phyloP scores from a whole-genome alignment of 1,140 invertebrate genomes.

The Drosophila suzukii region DNA sequence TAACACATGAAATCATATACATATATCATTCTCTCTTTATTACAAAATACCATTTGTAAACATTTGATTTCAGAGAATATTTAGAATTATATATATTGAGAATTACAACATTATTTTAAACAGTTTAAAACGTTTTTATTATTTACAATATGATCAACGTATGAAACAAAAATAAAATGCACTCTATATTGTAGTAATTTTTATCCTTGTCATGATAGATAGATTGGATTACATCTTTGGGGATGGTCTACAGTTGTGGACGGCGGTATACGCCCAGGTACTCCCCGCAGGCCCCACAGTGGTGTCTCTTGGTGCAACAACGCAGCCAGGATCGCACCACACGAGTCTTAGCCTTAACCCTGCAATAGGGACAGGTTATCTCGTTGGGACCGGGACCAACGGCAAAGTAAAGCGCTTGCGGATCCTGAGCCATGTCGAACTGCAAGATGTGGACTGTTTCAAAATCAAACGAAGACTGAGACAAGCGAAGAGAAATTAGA shows the following conservation, averaged over 20 bases:
- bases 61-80: not conserved
- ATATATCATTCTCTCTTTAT: constrained; percentile 21
- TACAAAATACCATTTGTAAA: constrained; percentile 1
- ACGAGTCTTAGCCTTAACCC: constrained; percentile 60
- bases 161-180: too few relatives aligned
- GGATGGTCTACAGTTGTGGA: constrained; percentile 60
- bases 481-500: constrained; percentile 6
- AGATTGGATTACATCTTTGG: not conserved
- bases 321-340: constrained; percentile 59
- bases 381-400: constrained; percentile 79
- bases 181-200: too few relatives aligned
- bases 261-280: constrained; percentile 76
- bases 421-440: constrained; percentile 49
- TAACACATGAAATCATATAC: not conserved
- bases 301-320: constrained; percentile 69
- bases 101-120: not conserved
- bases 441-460: constrained; percentile 28
- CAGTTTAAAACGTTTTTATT: not conserved
- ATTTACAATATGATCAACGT: not conserved
- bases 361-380: constrained; percentile 76
- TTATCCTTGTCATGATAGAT: not conserved
- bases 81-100: not conserved
- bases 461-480: constrained; percentile 49
- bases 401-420: constrained; percentile 73
- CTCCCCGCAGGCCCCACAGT: constrained; percentile 78